These are phyloP conservation scores for Thelaira solivaga DNA, from an alignment of 2,888 invertebrate species.

Conservation along the genomic window DNA sequence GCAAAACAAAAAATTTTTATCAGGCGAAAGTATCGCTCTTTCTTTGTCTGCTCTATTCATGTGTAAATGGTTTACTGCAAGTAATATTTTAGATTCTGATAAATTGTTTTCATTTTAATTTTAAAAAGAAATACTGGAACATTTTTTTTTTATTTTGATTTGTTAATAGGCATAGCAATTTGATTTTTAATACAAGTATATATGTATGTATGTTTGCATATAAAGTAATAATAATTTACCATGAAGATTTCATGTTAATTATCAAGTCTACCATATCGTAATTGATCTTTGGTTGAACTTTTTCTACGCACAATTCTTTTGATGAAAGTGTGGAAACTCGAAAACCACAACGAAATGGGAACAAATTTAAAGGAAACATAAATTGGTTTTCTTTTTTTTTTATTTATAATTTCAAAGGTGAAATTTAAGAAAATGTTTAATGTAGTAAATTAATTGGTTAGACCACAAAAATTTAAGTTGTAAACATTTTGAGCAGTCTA, in stretches of 20 bases:
- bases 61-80: slow-evolving; percentile 18
- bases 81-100: slow-evolving; percentile 35
- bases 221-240: not conserved
- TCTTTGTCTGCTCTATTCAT: slow-evolving; percentile 22
- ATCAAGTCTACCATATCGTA: slow-evolving; percentile 53
- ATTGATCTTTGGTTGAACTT: slow-evolving; percentile 57
- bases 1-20: slow-evolving; percentile 32
- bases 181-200: slow-evolving; percentile 35
- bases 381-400: not conserved
- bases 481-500: no score
- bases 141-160: not conserved
- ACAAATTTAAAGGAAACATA: not conserved
- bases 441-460: no score
- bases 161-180: slow-evolving; percentile 34
- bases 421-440: no score
- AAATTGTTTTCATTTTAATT: not conserved
- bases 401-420: not conserved
- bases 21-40: slow-evolving; percentile 43
- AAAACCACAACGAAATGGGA: slow-evolving; percentile 15
- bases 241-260: slow-evolving; percentile 47
- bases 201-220: no score
- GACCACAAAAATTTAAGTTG: no score
- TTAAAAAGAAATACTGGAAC: not conserved
- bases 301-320: slow-evolving; percentile 22
- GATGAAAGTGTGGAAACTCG: not conserved